Evolutionary conservation across 2,113 vertebrate genomes (phyloP), one percentile per base, ranked within the genome.

Genomic region (Caranx melampygus): DNA sequence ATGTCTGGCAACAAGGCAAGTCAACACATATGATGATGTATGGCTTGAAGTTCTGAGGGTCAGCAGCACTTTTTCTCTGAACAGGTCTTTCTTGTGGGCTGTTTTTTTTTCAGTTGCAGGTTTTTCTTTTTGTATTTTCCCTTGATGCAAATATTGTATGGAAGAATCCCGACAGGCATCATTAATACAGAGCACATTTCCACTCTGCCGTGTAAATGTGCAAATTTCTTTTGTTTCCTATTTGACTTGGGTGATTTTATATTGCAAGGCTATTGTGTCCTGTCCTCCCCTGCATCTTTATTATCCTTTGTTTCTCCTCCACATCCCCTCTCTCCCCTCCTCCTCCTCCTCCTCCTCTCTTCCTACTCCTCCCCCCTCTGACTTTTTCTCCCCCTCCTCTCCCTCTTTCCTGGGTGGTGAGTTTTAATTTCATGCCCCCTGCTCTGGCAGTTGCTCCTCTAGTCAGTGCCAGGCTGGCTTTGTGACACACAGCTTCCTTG

Each of bases 391-490:
- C 81, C 49, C 57, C 61, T 66, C 65, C 40, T 37, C 44, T 42
- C 58, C 42, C 33, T 74, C 64, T 78, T 71, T 85, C 79, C 68
- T 86, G 65, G 81, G 82, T 84, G 76, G 75, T 82, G 87, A 89
- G 72, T 90, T 94, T 93, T 95, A 93, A 94, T 95, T 94, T 94
- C 92, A 94, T 94, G 94, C 91, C 92, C 94, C 86, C 87, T 92
- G 92, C 89, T 92, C 90, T 93, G 90, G 90, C 92, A 94, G 85
- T 92, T 70, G 87, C 74, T 90, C 84, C 77, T 86, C 76, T 57
- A 72, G 76, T 62, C 74, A 83, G 88, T 91, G 91, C 90, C 90
- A 94, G 84, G 79, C 86, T 83, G 80, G 75, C 85, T 89, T 89
- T 88, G 81, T 77, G 88, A 92, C 79, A 92, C 90, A 79, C 90